Percentiles rank a stretch among this genome's conserved stretches.
These are phyloP conservation scores for Caretta caretta DNA, from an alignment of 2,113 vertebrate genomes.

Conservation along the genomic window DNA sequence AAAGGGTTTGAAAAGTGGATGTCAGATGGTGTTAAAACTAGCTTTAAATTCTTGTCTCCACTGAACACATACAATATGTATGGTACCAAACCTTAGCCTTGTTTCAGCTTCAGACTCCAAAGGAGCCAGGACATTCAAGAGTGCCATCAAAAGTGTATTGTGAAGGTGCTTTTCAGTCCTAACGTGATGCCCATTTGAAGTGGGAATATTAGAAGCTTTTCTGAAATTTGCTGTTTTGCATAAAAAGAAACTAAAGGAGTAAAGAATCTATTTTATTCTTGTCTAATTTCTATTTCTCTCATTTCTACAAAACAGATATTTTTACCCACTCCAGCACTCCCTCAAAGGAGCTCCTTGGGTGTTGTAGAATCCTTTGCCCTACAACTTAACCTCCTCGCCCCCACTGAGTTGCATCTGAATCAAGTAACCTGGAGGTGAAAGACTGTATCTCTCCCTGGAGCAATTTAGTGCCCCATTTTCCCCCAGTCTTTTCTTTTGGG, in stretches of 20 bases:
- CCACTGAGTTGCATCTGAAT: neutral
- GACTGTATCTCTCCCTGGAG: neutral
- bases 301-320: neutral
- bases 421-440: neutral
- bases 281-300: neutral
- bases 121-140: rapidly evolving
- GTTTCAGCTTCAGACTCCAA: neutral
- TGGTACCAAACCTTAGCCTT: rapidly evolving
- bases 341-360: neutral
- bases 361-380: neutral
- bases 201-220: neutral
- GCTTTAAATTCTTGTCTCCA: neutral
- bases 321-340: neutral
- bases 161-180: neutral
- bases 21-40: rapidly evolving
- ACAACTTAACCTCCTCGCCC: neutral
- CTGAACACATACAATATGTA: rapidly evolving
- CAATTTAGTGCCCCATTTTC: neutral
- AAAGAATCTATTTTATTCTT: neutral
- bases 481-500: neutral
- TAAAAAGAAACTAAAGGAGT: neutral
- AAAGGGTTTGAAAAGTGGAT: neutral
- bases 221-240: neutral
- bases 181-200: neutral
- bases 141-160: rapidly evolving